These are phyloP conservation scores for Clarias pachynema DNA, from an alignment of 2,797 vertebrate species.

Conservation along the genomic window DNA sequence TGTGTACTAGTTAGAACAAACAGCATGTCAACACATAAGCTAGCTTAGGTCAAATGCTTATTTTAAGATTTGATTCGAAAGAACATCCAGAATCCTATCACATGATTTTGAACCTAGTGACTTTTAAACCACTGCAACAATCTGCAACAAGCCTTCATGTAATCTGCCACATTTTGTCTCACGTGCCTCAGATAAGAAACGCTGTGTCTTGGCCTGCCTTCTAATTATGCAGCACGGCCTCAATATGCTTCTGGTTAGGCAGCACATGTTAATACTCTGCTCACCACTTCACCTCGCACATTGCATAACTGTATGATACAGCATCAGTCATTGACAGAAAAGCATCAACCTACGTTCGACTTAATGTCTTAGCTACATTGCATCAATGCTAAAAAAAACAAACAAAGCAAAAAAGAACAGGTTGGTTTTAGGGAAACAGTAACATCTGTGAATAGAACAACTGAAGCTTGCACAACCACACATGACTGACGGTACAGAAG, in stretches of 20 bases:
- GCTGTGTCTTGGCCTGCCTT: slow-evolving; percentile 1
- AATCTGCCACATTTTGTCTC: slow-evolving; percentile 1
- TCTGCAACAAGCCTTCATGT: background rate
- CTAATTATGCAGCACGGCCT: slow-evolving; percentile 9
- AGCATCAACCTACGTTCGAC: background rate
- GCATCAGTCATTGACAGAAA: background rate
- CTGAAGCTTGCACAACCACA: background rate
- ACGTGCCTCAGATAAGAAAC: slow-evolving; percentile 7
- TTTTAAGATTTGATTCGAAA: background rate
- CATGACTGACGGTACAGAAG: background rate
- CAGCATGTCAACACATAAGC: background rate
- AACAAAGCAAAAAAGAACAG: background rate
- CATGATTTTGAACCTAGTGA: background rate
- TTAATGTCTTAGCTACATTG: background rate
- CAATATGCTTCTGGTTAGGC: slow-evolving; percentile 14
- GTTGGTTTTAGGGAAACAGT: background rate
- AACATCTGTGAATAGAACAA: background rate
- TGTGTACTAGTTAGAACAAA: background rate
- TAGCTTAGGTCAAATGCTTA: background rate
- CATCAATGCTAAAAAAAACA: background rate
- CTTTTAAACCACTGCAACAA: background rate
- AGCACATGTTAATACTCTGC: background rate
- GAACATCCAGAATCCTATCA: background rate
- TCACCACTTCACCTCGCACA: background rate
- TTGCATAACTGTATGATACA: background rate